Evolutionary conservation across 64 coral and sea anemone species (phyloP), one percentile per base, ranked within the genome.

Genomic region (Porites lutea): DNA sequence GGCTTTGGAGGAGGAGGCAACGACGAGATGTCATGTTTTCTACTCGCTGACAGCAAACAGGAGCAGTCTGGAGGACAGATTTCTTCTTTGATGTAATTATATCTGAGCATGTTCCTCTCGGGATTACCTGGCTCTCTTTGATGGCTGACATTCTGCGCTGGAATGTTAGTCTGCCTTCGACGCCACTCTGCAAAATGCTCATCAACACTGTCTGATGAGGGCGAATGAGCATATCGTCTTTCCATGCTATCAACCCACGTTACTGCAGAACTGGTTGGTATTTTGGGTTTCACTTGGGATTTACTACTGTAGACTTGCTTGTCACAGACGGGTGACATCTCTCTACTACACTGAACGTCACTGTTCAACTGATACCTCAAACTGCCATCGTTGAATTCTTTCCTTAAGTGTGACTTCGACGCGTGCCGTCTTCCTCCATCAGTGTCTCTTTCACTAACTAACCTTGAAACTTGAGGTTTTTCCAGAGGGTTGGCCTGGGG

Each of bases 151-250:
- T 19, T 47, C 6, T 53, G 88, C 20, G 65, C 58, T 71, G 71
- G 72, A 8, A 66, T 52, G 63, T 19, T 71, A 14, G 74, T 19
- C 58, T 93, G 91, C 19, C 91, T 77, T 58, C 91, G 91, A 8
- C 48, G 20, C 91, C 91, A 93, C 53, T 93, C 82, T 59, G 83
- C 71, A 53, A 93, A 93, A 54, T 93, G 91, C 49, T 86, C 91
- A 48, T 93, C 82, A 5, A 52, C 82, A 71, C 82, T 93, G 21
- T 93, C 82, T 9, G 73, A 27, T 15, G 76, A 87, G 22, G 91
- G 62, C 11, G 91, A 52, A 49, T 88, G 69, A 18, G 70, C 46
- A 59, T 48, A 88, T n/a, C 27, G 57, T 13, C 44, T 21, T 45
- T 75, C 59, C 7, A 46, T 27, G 71, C 21, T 59, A 45, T 77